Evolutionary conservation across 2,113 vertebrate species (phyloP).

Genomic region (Eulemur rufifrons): DNA sequence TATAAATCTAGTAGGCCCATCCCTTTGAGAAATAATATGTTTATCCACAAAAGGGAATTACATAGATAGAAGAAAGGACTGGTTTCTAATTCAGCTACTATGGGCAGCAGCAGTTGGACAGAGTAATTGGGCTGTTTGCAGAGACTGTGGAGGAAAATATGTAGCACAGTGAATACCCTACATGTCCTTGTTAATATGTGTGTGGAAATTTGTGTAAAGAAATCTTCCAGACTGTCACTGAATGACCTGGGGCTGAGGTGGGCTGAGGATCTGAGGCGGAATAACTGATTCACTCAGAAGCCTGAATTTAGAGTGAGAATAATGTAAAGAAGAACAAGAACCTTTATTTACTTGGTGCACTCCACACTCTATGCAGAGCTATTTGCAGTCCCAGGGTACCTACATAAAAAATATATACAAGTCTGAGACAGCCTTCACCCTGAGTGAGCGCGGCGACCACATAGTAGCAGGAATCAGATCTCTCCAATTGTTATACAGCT

Average conservation of each 20-base stretch:
- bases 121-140: neutral
- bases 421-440: neutral
- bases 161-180: no score
- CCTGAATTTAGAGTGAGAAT: neutral
- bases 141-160: neutral
- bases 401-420: rapidly evolving
- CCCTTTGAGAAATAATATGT: neutral
- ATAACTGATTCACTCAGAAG: neutral
- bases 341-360: neutral
- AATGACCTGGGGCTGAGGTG: neutral
- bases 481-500: neutral
- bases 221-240: neutral
- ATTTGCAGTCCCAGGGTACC: neutral
- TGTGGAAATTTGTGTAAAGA: neutral
- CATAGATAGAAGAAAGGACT: neutral
- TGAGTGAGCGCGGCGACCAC: neutral
- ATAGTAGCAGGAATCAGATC: neutral
- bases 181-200: neutral
- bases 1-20: neutral
- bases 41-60: neutral
- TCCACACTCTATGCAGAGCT: neutral
- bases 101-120: neutral
- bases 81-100: neutral
- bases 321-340: neutral
- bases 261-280: neutral